These are phyloP conservation scores for Micromussa lordhowensis DNA, from an alignment of 92 coral and sea anemone genomes.

Conservation along the genomic window DNA sequence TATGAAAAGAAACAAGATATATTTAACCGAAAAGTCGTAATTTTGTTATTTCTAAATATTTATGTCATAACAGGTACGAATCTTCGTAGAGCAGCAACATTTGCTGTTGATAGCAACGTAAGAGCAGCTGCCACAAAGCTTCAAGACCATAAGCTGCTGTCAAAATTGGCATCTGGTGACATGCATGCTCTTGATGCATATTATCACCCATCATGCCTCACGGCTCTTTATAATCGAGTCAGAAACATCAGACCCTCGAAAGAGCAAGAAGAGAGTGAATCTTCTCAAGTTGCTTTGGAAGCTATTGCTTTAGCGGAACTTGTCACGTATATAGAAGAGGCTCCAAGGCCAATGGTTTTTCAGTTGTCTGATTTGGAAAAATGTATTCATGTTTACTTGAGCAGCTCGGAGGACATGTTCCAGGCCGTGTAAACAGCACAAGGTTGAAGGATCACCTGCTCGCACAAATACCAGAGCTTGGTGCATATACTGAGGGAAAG, in stretches of 20 bases:
- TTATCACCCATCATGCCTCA: too few species aligned
- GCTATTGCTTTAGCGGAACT: conserved; percentile 8
- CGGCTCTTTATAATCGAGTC: neutral
- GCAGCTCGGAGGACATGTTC: conserved; percentile 55
- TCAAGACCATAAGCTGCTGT: conserved; percentile 58
- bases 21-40: too few species aligned
- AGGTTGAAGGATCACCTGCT: too few species aligned
- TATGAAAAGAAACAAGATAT: neutral
- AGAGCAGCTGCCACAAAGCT: conserved; percentile 47
- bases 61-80: too few species aligned
- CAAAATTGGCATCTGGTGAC: conserved; percentile 55
- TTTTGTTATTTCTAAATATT: neutral
- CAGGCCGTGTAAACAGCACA: conserved; percentile 32
- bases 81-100: too few species aligned
- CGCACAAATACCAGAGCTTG: too few species aligned
- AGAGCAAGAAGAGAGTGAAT: neutral
- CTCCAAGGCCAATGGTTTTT: conserved; percentile 24
- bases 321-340: conserved; percentile 36
- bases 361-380: conserved; percentile 34
- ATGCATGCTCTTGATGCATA: conserved; percentile 55
- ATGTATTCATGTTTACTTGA: conserved; percentile 46
- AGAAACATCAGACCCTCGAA: neutral
- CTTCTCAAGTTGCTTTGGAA: neutral
- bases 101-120: conserved; percentile 24
- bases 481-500: neutral